Evolutionary conservation across 1,140 invertebrate genomes (phyloP), one percentile per base, ranked within the genome.

Genomic region (Geopemphigus sp.): DNA sequence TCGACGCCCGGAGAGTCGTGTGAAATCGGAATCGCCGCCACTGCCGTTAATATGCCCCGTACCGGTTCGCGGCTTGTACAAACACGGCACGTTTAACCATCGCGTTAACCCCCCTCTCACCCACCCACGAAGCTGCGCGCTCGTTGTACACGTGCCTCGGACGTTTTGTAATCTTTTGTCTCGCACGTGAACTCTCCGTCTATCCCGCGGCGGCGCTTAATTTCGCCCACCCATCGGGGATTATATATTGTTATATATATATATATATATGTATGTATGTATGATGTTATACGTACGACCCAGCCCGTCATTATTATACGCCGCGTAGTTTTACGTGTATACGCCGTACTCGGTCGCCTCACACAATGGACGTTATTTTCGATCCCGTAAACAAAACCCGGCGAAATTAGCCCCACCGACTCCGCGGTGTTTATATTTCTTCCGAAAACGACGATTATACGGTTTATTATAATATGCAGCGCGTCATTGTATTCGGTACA

Each of bases 121-220:
- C 45, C 45, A 24, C 45, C 15, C 2, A 32, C 50, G 24, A 3
- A 3, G 32, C 32, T 39, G 32, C 32, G 32, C 8, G 3, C 32
- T 8, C 53, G 72, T 19, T 29, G 22, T 10, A 24, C 70, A 78
- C 74, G 57, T 63, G 74, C 57, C 32, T 57, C 39, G 50, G 50
- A 78, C 74, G 57, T 78, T 78, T 78, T 61, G 54, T 59, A 47
- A 78, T 78, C 74, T 78, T 78, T 78, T 61, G 74, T 78, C 45
- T 4, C 29, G 39, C 53, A 59, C 56, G 73, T 17, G 53, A 56
- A 24, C 29, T 11, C 1, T n/a, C 11, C 47, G 14, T 11, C 26
- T 19, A 22, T 39, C 74, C 39, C 74, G 73, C 56, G 32, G n/a
- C 39, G 74, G 24, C 74, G 74, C 56, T 63, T 78, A 50, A 29